Conservation (phyloP, 2,888 invertebrate genomes). For the Cephus pygmeus region DNA sequence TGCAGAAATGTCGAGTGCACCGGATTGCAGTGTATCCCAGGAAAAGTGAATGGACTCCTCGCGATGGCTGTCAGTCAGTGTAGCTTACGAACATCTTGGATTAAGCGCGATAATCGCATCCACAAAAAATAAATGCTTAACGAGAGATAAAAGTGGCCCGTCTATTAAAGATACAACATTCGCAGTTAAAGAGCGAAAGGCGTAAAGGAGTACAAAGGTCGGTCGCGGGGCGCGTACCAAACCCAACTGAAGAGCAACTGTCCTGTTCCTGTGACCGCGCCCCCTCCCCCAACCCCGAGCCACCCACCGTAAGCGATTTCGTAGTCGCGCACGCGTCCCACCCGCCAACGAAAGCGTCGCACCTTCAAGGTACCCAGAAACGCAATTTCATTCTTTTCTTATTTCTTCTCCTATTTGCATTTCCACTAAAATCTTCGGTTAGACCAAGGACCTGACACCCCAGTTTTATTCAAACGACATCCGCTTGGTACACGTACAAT, state of each 20-base stretch:
- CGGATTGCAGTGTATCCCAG: neutral
- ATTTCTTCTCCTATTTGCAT: neutral
- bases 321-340: constrained; percentile 57
- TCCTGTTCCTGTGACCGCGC: constrained; percentile 56
- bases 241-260: constrained; percentile 58
- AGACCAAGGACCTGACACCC: neutral
- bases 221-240: constrained; percentile 59
- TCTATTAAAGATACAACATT: neutral
- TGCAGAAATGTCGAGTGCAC: neutral
- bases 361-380: neutral
- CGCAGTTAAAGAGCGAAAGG: neutral
- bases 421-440: neutral
- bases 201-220: constrained; percentile 24
- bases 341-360: constrained; percentile 39
- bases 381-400: neutral
- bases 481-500: neutral
- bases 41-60: neutral
- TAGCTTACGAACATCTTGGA: neutral
- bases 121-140: neutral
- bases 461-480: neutral
- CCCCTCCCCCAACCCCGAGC: constrained; percentile 38
- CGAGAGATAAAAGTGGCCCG: neutral
- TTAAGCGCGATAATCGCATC: neutral
- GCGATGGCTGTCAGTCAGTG: neutral
- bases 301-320: constrained; percentile 34